phyloP scores from a whole-genome alignment of 2,113 vertebrate species.

The Tetrao urogallus region DNA sequence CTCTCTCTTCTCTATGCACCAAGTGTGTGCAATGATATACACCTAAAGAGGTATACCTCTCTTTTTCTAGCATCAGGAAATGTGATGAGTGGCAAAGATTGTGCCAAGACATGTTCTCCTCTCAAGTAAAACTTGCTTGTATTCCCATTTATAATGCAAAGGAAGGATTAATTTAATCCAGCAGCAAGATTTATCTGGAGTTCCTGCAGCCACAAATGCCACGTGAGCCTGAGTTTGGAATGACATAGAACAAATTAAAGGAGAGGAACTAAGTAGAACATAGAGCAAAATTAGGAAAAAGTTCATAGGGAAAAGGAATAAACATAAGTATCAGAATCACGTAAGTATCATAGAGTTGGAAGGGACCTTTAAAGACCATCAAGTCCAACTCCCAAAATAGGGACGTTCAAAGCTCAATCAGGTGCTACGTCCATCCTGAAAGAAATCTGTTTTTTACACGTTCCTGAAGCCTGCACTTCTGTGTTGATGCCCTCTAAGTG shows the following conservation, averaged over 20 bases:
- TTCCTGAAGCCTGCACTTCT: background rate
- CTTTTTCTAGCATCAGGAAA: background rate
- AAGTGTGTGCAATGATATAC: rapidly evolving
- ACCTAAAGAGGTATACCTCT: background rate
- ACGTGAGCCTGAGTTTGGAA: background rate
- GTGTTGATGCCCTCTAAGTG: background rate
- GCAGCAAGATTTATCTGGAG: background rate
- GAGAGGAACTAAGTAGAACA: background rate
- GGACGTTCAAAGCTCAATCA: too few relatives aligned
- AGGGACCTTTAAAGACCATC: too few relatives aligned
- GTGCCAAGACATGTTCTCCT: background rate
- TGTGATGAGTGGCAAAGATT: background rate
- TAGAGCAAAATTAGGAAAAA: background rate
- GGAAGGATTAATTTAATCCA: background rate
- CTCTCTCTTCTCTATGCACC: background rate
- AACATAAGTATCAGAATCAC: background rate
- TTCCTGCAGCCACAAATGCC: background rate
- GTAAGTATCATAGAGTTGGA: too few relatives aligned
- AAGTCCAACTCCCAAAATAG: too few relatives aligned
- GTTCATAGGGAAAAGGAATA: background rate
- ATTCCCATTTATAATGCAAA: background rate
- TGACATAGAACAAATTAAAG: background rate
- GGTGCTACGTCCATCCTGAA: too few relatives aligned
- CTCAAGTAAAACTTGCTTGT: background rate
- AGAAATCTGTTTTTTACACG: rapidly evolving